A percentile compares a stretch with the other conserved stretches of the same genome.
Conservation (phyloP, 2,797 vertebrate genomes). For the Sebastes nivosus region DNA sequence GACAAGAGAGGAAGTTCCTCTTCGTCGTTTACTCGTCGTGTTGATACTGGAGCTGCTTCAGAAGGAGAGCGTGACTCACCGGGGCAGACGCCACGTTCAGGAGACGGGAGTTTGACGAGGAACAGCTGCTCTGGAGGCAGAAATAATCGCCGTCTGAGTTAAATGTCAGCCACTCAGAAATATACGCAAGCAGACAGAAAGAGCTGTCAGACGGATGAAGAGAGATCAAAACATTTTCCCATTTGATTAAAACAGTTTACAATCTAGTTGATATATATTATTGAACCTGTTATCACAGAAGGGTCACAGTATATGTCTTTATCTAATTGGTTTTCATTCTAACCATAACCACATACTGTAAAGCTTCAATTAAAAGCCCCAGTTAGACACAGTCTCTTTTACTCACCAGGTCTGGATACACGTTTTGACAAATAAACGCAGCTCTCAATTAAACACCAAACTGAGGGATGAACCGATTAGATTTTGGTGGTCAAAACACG, state of each 20-base stretch:
- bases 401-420: no score
- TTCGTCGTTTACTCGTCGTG: neutral
- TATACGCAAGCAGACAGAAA: neutral
- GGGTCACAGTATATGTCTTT: neutral
- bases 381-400: no score
- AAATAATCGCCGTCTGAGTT: conserved; percentile 5
- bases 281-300: neutral
- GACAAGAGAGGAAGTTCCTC: conserved; percentile 5
- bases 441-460: no score
- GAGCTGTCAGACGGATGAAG: neutral
- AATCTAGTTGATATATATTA: neutral
- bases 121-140: neutral
- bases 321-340: neutral
- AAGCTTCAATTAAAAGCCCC: no score
- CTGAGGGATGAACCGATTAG: fast-evolving
- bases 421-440: no score
- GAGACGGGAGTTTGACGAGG: neutral
- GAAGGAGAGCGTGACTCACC: conserved; percentile 13
- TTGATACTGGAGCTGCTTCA: conserved; percentile 19
- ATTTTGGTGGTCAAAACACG: no score
- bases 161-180: neutral
- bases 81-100: conserved; percentile 10
- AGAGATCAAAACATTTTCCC: neutral
- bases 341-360: neutral
- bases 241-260: neutral